Percentiles rank a stretch among this genome's conserved stretches.
Conservation (phyloP, 2,113 vertebrate genomes). For the human region GRCh38 chr2:146256501-146257000, state of each 20-base stretch:
- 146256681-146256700: neutral
- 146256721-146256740: neutral
- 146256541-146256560: too few species aligned
- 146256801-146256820: neutral
- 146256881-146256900: neutral
- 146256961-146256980: neutral
- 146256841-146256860: neutral
- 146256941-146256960: neutral
- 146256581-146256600: neutral
- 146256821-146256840: neutral
- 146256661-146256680: neutral
- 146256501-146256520: neutral
- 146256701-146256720: neutral
- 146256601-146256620: neutral
- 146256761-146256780: neutral
- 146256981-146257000: neutral
- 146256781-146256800: neutral
- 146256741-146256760: neutral
- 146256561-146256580: neutral
- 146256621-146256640: neutral
- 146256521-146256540: too few species aligned
- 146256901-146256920: neutral
- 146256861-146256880: neutral
- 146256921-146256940: neutral
- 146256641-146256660: neutral